A percentile compares a stretch with the other conserved stretches of the same genome.
Evolutionary conservation across 2,797 vertebrate species (phyloP).

Genomic region (Agapornis canus): DNA sequence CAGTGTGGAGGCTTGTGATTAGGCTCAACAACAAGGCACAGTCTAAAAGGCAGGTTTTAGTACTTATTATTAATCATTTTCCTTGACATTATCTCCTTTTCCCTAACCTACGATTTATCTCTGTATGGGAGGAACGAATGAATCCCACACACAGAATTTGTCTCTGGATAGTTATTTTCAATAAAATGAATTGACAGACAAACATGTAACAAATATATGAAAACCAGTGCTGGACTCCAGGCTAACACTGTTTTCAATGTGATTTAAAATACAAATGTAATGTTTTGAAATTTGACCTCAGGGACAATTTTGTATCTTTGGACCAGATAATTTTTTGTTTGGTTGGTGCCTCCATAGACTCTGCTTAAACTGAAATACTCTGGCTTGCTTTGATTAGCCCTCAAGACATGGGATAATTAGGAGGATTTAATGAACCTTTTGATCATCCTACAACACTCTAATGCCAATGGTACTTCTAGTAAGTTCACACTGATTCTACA

Average conservation of each 20-base stretch:
- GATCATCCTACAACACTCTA: not conserved
- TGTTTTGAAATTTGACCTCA: not conserved
- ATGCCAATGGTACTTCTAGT: not conserved
- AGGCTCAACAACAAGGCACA: not conserved
- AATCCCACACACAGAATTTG: not conserved
- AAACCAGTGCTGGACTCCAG: not conserved
- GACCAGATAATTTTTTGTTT: not conserved
- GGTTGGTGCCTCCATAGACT: not conserved
- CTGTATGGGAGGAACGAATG: not conserved
- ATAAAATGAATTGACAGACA: not conserved
- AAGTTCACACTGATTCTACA: not conserved
- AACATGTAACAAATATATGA: not conserved
- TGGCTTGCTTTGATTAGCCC: not conserved
- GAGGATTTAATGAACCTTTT: not conserved
- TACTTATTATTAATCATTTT: not conserved
- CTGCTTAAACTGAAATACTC: not conserved
- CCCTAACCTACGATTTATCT: rapidly evolving
- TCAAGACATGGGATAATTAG: not conserved
- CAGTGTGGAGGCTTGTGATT: not conserved
- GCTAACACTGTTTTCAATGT: not conserved
- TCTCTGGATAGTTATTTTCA: not conserved
- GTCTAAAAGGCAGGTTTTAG: not conserved
- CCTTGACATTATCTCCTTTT: not conserved
- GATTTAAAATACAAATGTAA: not conserved
- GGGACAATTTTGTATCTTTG: not conserved